Evolutionary conservation across 2,113 vertebrate genomes (phyloP).

Genomic region (Trinectes maculatus): DNA sequence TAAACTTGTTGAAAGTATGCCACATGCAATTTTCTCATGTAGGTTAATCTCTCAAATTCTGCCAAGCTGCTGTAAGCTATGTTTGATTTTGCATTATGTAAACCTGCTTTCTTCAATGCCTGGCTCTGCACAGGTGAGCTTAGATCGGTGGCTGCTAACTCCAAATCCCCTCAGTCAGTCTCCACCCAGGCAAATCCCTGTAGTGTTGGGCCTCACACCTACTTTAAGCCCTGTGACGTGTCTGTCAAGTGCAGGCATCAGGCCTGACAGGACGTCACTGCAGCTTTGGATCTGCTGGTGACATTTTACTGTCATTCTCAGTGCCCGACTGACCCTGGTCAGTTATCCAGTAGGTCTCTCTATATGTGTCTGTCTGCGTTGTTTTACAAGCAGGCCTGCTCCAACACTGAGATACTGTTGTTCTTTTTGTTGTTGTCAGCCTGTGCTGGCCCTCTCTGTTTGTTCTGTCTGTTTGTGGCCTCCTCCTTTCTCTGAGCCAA

Average conservation of each 20-base stretch:
- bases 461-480: neutral
- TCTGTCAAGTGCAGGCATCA: constrained; percentile 24
- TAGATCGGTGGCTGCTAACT: constrained; percentile 68
- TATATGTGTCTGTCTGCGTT: neutral
- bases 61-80: constrained; percentile 10
- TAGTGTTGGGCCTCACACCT: constrained; percentile 58
- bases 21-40: constrained; percentile 14
- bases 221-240: constrained; percentile 53
- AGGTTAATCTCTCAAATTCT: constrained; percentile 43
- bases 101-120: constrained; percentile 33
- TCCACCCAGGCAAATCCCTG: constrained; percentile 67
- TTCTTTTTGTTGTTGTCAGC: constrained; percentile 10
- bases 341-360: constrained; percentile 9
- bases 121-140: constrained; percentile 58
- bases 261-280: constrained; percentile 10
- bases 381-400: constrained; percentile 1
- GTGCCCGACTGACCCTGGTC: neutral
- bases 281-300: constrained; percentile 1
- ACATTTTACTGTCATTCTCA: constrained; percentile 15
- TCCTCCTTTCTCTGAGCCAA: neutral
- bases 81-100: constrained; percentile 40
- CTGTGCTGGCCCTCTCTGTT: neutral
- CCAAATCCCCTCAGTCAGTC: constrained; percentile 66
- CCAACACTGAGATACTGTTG: neutral
- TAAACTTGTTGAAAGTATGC: constrained; percentile 11